Percentiles rank a stretch among this genome's conserved stretches.
Conservation (phyloP, 2,113 vertebrate species). For the Rattus rattus region DNA sequence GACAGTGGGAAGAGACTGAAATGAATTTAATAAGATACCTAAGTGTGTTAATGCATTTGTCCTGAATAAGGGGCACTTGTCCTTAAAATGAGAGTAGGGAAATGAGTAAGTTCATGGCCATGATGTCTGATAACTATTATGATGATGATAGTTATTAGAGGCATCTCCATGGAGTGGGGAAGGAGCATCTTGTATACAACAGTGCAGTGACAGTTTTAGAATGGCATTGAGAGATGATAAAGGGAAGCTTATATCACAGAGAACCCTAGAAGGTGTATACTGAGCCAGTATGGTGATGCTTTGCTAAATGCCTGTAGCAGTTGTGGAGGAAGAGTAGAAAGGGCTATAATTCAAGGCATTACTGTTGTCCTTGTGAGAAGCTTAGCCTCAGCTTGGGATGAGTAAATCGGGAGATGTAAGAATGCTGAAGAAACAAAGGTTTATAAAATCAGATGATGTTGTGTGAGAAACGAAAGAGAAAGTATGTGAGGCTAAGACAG, state of each 20-base stretch:
- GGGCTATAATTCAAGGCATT: neutral
- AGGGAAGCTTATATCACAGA: neutral
- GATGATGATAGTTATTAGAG: neutral
- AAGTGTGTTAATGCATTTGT: neutral
- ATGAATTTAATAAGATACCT: neutral
- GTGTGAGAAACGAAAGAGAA: neutral
- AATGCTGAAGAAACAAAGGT: neutral
- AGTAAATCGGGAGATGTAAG: neutral
- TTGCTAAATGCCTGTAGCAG: neutral
- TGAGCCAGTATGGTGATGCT: neutral
- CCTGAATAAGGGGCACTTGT: neutral
- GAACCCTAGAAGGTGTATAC: neutral
- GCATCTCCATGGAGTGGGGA: neutral
- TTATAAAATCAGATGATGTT: neutral
- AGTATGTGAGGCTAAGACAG: neutral
- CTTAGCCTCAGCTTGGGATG: neutral
- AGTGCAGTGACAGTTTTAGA: conserved; percentile 3
- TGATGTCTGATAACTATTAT: neutral
- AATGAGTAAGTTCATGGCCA: neutral
- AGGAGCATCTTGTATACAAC: neutral
- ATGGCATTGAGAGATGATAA: neutral
- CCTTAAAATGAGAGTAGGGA: neutral
- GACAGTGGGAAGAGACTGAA: neutral
- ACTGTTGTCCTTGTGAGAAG: neutral
- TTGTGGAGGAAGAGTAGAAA: neutral